These are phyloP conservation scores for Cephalopachus bancanus DNA, from an alignment of 2,797 vertebrate genomes.

Conservation along the genomic window DNA sequence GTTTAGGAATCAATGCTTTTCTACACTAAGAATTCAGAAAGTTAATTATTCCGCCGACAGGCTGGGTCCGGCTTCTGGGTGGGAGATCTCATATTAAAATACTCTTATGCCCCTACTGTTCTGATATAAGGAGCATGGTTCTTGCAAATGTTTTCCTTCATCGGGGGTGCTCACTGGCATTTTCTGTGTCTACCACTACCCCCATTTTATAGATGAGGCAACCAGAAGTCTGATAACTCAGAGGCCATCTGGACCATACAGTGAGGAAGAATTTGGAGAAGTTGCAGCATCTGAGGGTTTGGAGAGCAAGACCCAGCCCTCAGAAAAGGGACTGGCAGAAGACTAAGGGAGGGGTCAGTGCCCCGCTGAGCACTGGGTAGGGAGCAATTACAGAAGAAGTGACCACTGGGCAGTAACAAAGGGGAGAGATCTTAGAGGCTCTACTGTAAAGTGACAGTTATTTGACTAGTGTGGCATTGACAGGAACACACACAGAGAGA, in stretches of 20 bases:
- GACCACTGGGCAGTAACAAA: neutral
- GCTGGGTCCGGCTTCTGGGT: neutral
- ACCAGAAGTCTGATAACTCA: neutral
- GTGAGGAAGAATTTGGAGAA: neutral
- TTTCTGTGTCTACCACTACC: no score
- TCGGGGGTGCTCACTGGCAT: neutral
- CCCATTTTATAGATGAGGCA: neutral
- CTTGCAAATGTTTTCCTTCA: neutral
- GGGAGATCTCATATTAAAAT: neutral
- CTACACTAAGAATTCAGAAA: constrained; percentile 58
- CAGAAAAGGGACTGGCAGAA: neutral
- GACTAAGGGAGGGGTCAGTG: accelerated
- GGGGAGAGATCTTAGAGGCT: neutral
- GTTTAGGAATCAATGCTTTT: constrained; percentile 68
- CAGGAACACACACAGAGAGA: neutral
- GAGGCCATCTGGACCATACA: neutral
- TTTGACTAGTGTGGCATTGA: neutral
- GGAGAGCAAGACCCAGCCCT: neutral
- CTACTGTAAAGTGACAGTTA: neutral
- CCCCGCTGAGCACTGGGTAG: neutral
- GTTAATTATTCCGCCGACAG: constrained; percentile 53
- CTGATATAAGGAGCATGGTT: neutral
- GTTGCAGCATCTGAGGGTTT: neutral
- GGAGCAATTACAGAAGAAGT: neutral
- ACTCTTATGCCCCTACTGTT: neutral